Conservation (phyloP, 2,888 invertebrate species). For the Pyrocoelia pectoralis region DNA sequence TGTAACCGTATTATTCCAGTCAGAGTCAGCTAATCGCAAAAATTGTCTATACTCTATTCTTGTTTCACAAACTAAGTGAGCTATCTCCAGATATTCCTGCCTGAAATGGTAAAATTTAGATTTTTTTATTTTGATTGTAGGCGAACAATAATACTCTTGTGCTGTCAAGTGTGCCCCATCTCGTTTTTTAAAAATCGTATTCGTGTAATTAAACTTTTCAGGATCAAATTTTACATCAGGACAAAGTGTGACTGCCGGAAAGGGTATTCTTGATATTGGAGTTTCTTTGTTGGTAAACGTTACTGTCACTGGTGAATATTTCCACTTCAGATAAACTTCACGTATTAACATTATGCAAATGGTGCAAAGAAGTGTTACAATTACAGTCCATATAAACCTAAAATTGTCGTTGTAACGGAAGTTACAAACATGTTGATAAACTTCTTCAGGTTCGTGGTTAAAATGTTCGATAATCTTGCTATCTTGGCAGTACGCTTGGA, state of each 20-base stretch:
- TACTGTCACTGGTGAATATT: constrained; percentile 1
- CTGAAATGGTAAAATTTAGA: too few species aligned
- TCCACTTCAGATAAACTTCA: neutral
- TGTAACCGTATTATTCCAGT: too few species aligned
- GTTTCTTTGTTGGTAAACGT: neutral
- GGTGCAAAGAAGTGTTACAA: neutral
- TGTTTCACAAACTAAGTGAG: too few species aligned
- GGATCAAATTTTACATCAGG: constrained; percentile 3
- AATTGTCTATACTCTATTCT: too few species aligned
- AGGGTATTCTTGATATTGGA: constrained; percentile 10
- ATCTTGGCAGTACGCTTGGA: too few species aligned
- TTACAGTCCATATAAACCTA: neutral
- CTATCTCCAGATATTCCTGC: too few species aligned
- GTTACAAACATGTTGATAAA: too few species aligned
- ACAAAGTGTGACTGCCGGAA: constrained; percentile 16
- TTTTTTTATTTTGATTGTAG: too few species aligned
- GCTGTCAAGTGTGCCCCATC: neutral
- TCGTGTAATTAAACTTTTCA: neutral
- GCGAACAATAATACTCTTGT: constrained; percentile 1
- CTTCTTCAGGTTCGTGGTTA: too few species aligned
- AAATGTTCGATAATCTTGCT: too few species aligned
- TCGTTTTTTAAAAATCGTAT: neutral
- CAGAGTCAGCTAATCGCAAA: too few species aligned
- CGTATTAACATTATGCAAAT: neutral
- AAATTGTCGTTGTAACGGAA: too few species aligned